phyloP scores from a whole-genome alignment of 2,888 invertebrate species.

The Campoletis raptor region DNA sequence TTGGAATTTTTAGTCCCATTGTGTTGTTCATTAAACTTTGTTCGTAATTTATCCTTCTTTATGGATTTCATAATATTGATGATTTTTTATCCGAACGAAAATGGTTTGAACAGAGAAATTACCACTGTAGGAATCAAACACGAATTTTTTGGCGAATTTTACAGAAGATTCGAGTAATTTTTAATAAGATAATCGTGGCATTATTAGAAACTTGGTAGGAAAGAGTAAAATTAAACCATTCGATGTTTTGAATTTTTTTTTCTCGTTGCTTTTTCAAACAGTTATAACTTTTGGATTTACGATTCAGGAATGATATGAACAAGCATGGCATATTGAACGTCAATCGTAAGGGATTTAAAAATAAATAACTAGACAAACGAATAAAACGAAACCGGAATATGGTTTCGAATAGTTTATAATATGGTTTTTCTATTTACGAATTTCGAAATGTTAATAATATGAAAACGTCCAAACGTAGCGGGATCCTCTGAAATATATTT shows the following conservation, averaged over 20 bases:
- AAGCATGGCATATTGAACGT: not conserved
- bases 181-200: no score
- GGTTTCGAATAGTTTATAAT: no score
- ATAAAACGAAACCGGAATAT: not conserved
- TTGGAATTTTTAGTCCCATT: not conserved
- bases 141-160: no score
- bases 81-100: not conserved
- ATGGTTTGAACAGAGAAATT: no score
- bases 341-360: not conserved
- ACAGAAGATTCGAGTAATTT: not conserved
- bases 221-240: no score
- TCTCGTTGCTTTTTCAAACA: no score
- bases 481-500: not conserved
- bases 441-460: not conserved
- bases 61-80: not conserved
- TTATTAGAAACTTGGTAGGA: no score
- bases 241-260: no score
- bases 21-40: not conserved
- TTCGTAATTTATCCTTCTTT: not conserved
- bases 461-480: not conserved
- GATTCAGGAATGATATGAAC: no score
- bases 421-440: not conserved
- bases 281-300: no score
- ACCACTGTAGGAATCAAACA: no score
- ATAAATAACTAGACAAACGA: not conserved